Conservation (phyloP, 2,113 vertebrate species). For the Chitala chitala region DNA sequence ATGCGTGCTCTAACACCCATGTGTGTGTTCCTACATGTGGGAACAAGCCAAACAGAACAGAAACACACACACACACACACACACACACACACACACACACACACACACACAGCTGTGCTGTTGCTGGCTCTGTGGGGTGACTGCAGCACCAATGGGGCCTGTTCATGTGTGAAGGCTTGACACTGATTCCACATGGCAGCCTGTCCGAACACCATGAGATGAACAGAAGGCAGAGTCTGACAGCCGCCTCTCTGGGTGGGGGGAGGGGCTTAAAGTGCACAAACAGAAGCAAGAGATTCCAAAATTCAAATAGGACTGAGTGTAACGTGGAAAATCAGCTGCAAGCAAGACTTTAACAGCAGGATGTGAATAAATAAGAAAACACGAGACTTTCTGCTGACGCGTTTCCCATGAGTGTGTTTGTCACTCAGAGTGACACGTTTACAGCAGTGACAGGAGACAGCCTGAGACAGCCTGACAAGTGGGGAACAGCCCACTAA, state of each 20-base stretch:
- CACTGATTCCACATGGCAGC: constrained; percentile 68
- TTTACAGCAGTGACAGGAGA: too few species aligned
- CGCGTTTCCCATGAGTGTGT: too few species aligned
- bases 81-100: neutral
- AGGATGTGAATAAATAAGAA: too few species aligned
- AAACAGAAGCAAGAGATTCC: too few species aligned
- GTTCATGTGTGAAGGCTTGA: constrained; percentile 51
- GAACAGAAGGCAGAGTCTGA: constrained; percentile 69
- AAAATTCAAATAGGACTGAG: too few species aligned
- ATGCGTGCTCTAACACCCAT: neutral
- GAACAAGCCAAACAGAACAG: neutral
- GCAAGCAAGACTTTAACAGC: too few species aligned
- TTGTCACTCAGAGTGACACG: too few species aligned
- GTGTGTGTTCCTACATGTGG: neutral
- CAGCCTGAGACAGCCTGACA: too few species aligned
- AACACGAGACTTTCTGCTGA: too few species aligned
- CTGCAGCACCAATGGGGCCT: neutral
- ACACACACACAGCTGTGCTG: neutral
- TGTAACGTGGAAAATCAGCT: too few species aligned
- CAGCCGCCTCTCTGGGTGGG: constrained; percentile 51
- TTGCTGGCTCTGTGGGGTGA: neutral
- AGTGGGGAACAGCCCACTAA: too few species aligned
- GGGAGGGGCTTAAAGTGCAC: too few species aligned
- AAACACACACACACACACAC: neutral
- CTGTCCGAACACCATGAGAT: constrained; percentile 69